Conservation (phyloP, 2,797 vertebrate genomes). For the Tenualosa thibaudeaui region DNA sequence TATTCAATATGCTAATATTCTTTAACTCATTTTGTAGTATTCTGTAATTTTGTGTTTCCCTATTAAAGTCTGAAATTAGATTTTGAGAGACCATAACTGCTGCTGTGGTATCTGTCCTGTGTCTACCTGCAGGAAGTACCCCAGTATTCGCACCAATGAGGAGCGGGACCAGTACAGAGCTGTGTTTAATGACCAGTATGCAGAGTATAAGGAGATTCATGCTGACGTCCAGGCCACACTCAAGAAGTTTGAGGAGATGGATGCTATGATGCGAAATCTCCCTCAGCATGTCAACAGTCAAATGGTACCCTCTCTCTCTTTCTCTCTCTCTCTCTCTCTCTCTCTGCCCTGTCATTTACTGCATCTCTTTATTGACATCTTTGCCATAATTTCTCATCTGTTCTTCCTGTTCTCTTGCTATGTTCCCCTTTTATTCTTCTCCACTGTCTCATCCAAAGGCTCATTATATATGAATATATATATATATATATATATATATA, state of each 20-base stretch:
- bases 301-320: conserved; percentile 65
- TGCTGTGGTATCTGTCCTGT: neutral
- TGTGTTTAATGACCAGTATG: conserved; percentile 96
- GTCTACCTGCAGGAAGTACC: conserved; percentile 83
- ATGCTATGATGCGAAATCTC: conserved; percentile 82
- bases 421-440: neutral
- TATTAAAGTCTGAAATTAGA: neutral
- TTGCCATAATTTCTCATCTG: conserved; percentile 32
- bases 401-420: conserved; percentile 49
- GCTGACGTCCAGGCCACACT: conserved; percentile 81
- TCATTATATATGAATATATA: neutral
- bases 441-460: neutral
- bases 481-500: too few relatives aligned
- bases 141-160: conserved; percentile 82
- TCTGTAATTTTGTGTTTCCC: too few relatives aligned
- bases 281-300: conserved; percentile 77
- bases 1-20: too few relatives aligned
- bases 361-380: neutral
- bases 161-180: conserved; percentile 93
- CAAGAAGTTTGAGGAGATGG: conserved; percentile 89
- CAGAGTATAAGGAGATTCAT: conserved; percentile 95
- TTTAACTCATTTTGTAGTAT: neutral
- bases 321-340: conserved; percentile 29
- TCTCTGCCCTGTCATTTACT: conserved; percentile 40
- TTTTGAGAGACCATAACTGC: neutral